Conservation (phyloP, 2,797 vertebrate genomes). For the Nyctibius grandis region DNA sequence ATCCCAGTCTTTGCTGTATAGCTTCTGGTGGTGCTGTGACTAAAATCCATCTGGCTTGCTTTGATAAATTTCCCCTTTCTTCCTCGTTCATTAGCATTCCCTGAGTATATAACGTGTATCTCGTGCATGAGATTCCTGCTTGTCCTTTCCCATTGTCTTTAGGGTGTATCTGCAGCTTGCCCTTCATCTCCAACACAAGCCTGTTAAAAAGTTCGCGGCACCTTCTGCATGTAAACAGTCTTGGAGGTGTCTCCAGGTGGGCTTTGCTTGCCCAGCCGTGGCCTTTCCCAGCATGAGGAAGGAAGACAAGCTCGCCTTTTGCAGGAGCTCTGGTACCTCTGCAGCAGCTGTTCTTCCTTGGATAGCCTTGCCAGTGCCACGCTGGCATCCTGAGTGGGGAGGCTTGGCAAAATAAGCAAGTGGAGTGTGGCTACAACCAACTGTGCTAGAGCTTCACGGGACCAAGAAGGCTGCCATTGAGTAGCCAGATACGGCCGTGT, state of each 20-base stretch:
- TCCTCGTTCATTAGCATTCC: not conserved
- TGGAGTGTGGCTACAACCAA: rapidly evolving
- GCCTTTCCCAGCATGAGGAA: not conserved
- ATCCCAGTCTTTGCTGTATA: not conserved
- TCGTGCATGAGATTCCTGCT: not conserved
- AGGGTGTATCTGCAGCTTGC: not conserved
- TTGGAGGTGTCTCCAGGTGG: not conserved
- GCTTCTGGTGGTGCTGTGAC: not conserved
- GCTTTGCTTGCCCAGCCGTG: not conserved
- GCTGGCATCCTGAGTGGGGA: not conserved
- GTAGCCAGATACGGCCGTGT: rapidly evolving
- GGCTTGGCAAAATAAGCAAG: not conserved
- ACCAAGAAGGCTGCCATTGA: not conserved
- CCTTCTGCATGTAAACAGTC: not conserved
- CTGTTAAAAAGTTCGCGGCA: not conserved
- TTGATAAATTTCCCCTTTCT: not conserved
- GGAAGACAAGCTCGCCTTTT: not conserved
- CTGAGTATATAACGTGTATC: not conserved
- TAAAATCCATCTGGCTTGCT: not conserved
- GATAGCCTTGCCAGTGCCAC: not conserved
- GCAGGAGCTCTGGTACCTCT: not conserved
- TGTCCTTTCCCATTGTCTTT: not conserved
- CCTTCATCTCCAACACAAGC: not conserved
- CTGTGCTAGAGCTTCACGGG: not conserved
- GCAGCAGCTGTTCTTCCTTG: not conserved